Percentiles rank a stretch among this genome's conserved stretches.
Evolutionary conservation across 2,888 invertebrate genomes (phyloP).

Genomic region (Agriopis marginaria): DNA sequence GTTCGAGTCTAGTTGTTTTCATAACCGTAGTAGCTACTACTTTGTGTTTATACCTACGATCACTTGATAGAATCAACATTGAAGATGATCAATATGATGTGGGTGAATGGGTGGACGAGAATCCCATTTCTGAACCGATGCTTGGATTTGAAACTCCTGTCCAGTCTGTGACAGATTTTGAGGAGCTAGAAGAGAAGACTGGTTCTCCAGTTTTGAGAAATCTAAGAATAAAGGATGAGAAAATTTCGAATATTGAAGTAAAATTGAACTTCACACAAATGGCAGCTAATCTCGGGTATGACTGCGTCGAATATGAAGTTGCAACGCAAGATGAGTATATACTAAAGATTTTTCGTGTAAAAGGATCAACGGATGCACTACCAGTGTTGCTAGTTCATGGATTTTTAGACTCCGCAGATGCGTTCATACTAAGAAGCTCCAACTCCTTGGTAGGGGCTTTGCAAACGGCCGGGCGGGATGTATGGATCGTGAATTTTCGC

Average conservation of each 20-base stretch:
- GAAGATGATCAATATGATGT: background rate
- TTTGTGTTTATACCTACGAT: slow-evolving; percentile 4
- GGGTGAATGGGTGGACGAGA: background rate
- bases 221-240: background rate
- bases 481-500: slow-evolving; percentile 38
- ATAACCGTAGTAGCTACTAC: background rate
- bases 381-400: slow-evolving; percentile 55
- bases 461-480: slow-evolving; percentile 77
- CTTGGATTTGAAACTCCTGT: background rate
- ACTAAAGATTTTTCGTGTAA: slow-evolving; percentile 50
- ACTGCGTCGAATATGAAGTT: slow-evolving; percentile 40
- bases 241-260: background rate
- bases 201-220: slow-evolving; percentile 1
- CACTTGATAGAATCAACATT: background rate
- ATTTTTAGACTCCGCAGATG: slow-evolving; percentile 47
- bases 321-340: slow-evolving; percentile 53
- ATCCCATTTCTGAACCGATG: background rate
- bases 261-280: slow-evolving; percentile 22
- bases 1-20: background rate
- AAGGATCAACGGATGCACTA: slow-evolving; percentile 34
- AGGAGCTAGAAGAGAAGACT: background rate
- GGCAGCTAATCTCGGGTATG: slow-evolving; percentile 10
- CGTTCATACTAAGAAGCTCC: slow-evolving; percentile 52
- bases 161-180: background rate
- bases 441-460: slow-evolving; percentile 54